Percentiles rank a stretch among this genome's conserved stretches.
phyloP scores from a whole-genome alignment of 2,888 invertebrate genomes.

The Euplexia lucipara region DNA sequence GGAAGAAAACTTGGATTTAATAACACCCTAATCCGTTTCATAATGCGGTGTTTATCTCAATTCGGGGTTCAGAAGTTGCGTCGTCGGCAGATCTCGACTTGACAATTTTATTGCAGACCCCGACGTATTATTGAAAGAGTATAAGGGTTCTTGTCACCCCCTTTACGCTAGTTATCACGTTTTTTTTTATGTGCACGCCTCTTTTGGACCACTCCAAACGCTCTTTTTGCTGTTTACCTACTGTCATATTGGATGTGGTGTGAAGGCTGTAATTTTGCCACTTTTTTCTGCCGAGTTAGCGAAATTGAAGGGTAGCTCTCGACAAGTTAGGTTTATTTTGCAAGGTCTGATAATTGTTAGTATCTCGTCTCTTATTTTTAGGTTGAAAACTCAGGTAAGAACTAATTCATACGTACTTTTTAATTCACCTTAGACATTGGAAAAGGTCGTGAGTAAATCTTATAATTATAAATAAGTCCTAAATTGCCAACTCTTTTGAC shows the following conservation, averaged over 20 bases:
- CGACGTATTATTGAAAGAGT: constrained; percentile 80
- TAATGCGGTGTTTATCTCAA: constrained; percentile 61
- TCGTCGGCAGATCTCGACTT: constrained; percentile 86
- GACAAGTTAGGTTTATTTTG: not conserved
- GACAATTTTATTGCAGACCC: constrained; percentile 86
- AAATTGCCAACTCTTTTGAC: no score
- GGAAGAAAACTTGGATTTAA: constrained; percentile 19
- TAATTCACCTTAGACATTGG: no score
- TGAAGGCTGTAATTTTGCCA: constrained; percentile 19
- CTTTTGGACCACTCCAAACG: constrained; percentile 75
- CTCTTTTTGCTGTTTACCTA: constrained; percentile 70
- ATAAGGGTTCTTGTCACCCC: constrained; percentile 74
- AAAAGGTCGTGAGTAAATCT: no score
- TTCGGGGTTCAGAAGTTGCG: constrained; percentile 77
- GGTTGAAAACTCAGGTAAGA: no score
- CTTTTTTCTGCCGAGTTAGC: constrained; percentile 16
- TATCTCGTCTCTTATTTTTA: no score
- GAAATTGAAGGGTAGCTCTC: not conserved
- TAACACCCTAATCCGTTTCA: constrained; percentile 58
- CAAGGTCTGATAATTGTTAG: not conserved
- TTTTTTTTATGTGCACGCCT: constrained; percentile 84
- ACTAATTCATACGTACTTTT: no score
- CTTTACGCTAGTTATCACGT: constrained; percentile 88
- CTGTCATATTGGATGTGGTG: constrained; percentile 57
- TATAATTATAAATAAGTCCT: no score